Evolutionary conservation across 2,113 vertebrate genomes (phyloP).

Genomic region (Muntiacus reevesi): DNA sequence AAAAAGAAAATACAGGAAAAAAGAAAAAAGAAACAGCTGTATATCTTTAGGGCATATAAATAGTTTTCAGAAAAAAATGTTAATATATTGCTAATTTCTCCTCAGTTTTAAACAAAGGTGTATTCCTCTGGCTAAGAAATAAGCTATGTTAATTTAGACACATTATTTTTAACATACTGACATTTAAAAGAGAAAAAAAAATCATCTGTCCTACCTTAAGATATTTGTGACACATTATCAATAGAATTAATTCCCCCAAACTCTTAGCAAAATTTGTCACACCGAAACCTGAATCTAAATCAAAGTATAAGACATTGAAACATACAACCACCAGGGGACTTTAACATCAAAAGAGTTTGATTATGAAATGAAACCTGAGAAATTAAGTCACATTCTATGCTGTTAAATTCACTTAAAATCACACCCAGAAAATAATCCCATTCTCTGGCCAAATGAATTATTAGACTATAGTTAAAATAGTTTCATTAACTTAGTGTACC

Average conservation of each 20-base stretch:
- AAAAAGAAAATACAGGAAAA: neutral
- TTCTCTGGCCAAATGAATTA: neutral
- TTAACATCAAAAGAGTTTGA: constrained; percentile 25
- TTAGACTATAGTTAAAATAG: neutral
- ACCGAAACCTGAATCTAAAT: neutral
- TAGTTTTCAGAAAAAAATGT: neutral
- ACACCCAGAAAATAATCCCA: neutral
- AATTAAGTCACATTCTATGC: neutral
- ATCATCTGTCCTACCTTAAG: neutral
- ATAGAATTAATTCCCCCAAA: neutral
- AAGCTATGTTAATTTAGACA: neutral
- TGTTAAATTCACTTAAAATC: constrained; percentile 3
- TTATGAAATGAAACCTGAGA: neutral
- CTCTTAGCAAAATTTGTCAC: neutral
- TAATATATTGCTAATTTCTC: neutral
- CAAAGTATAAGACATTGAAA: neutral
- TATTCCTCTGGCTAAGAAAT: neutral
- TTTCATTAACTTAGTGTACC: neutral
- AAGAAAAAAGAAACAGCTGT: neutral
- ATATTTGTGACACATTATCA: neutral
- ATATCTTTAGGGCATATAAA: neutral
- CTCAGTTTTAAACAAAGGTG: neutral
- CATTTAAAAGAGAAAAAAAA: neutral
- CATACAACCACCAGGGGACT: neutral
- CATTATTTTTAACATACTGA: constrained; percentile 39